These are phyloP conservation scores for Drosophila aff. DNA, from an alignment of 1,140 invertebrate genomes.

Conservation along the genomic window DNA sequence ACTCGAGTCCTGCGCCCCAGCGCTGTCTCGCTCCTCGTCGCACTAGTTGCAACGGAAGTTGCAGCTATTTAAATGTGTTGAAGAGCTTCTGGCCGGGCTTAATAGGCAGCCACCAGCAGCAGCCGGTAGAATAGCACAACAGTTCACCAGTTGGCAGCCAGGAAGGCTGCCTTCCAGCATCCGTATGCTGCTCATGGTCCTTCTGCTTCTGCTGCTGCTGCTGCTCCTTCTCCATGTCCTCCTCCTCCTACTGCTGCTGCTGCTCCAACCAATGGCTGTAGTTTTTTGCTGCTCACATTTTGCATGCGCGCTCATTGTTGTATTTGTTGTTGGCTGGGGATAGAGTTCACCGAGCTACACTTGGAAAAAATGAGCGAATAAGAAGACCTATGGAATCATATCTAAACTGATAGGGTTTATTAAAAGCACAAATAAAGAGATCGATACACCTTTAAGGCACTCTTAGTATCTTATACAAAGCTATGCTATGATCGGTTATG, in stretches of 20 bases:
- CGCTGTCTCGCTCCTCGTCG: slow-evolving; percentile 33
- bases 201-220: background rate
- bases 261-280: slow-evolving; percentile 10
- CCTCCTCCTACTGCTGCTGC: background rate
- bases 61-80: slow-evolving; percentile 77
- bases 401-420: background rate
- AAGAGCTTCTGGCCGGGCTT: slow-evolving; percentile 41
- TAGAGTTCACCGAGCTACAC: slow-evolving; percentile 20
- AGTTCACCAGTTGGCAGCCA: slow-evolving; percentile 49
- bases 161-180: slow-evolving; percentile 22
- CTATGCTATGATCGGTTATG: background rate
- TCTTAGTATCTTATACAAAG: background rate
- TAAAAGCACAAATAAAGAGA: background rate
- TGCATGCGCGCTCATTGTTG: slow-evolving; percentile 34
- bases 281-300: slow-evolving; percentile 49
- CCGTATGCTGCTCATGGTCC: slow-evolving; percentile 12
- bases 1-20: slow-evolving; percentile 25
- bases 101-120: slow-evolving; percentile 26
- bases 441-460: background rate
- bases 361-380: background rate
- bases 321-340: slow-evolving; percentile 30
- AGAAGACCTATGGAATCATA: background rate
- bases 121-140: slow-evolving; percentile 28
- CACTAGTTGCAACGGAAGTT: slow-evolving; percentile 73
- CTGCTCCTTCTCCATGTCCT: background rate